phyloP scores from a whole-genome alignment of 2,797 vertebrate species.

The Cetoscarus ocellatus region DNA sequence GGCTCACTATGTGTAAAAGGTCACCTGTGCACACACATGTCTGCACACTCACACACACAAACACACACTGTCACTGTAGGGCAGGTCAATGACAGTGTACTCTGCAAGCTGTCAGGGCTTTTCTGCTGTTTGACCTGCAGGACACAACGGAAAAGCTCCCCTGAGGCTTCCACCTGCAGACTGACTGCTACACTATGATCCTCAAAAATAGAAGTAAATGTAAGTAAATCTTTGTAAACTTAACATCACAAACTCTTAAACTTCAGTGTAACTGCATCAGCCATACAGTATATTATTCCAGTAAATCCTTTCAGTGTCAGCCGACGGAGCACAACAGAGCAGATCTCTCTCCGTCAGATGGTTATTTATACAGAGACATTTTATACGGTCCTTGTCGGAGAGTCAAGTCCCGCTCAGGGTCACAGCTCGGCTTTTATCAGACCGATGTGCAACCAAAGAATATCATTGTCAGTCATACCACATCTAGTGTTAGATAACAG shows the following conservation, averaged over 20 bases:
- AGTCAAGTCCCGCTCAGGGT: conserved; percentile 32
- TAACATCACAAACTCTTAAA: no score
- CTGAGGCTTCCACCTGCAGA: conserved; percentile 22
- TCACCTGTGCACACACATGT: conserved; percentile 39
- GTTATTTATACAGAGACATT: conserved; percentile 28
- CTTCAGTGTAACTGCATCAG: no score
- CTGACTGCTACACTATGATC: not conserved
- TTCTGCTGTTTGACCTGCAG: conserved; percentile 23
- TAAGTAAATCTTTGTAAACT: not conserved
- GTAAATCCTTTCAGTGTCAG: conserved; percentile 14
- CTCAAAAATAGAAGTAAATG: not conserved
- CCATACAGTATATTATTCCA: not conserved
- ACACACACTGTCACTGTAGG: conserved; percentile 22
- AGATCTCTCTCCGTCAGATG: not conserved
- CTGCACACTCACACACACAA: conserved; percentile 2
- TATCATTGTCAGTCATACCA: conserved; percentile 23
- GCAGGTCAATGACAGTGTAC: conserved; percentile 51
- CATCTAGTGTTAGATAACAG: conserved; percentile 18
- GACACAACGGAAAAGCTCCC: conserved; percentile 36
- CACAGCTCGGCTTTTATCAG: conserved; percentile 29
- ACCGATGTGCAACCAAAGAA: conserved; percentile 15
- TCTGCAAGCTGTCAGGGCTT: conserved; percentile 57
- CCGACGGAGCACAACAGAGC: not conserved
- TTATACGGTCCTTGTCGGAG: conserved; percentile 7
- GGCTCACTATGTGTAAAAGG: conserved; percentile 40